Base-by-base conservation (phyloP, 2,888 invertebrate species). In the Drosophila paranaensis region DNA sequence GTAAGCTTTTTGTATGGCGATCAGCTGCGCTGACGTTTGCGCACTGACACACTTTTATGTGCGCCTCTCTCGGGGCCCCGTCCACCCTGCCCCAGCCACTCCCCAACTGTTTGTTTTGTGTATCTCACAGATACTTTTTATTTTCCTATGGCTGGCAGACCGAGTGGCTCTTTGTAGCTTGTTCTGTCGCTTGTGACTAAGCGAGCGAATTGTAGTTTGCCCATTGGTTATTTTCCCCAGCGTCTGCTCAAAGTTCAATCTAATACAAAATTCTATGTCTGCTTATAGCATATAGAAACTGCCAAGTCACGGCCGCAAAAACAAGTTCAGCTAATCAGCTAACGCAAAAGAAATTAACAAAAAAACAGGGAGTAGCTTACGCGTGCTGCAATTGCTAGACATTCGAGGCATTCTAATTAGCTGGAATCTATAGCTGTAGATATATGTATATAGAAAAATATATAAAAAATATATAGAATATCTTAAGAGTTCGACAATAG, bases 21-120 rank as follows among this genome's bases (percentile, higher is more conserved):
- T 86, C 86, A 89, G 90, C 90, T 90, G 90, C 85, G 83, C 76
- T 80, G 62, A 77, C 88, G 88, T 81, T 74, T 72, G 90, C 83
- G 88, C 90, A 81, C 79, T 86, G 86, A 86, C 86, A 86, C 89
- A 86, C 90, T 89, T 86, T 80, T 74, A 33, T 16, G 42, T 35
- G n/a, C 43, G 27, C 56, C 33, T 30, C 45, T 27, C 37, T 43
- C 16, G 33, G 20, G 14, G 0, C 20, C 16, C 25, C 46, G 4
- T 6, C 39, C 6, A 8, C 30, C 27, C 27, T 10, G 11, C 54
- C 2, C 2, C 8, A 2, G 8, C 16, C 42, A 33, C n/a, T 35
- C 55, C 42, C 16, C 13, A 9, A 35, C 42, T 33, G 48, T 20
- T 40, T 54, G 54, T 45, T 69, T 56, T 79, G 42, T 71, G 53